Evolutionary conservation across 2,113 vertebrate genomes (phyloP).

Genomic region (Stigmatopora argus): DNA sequence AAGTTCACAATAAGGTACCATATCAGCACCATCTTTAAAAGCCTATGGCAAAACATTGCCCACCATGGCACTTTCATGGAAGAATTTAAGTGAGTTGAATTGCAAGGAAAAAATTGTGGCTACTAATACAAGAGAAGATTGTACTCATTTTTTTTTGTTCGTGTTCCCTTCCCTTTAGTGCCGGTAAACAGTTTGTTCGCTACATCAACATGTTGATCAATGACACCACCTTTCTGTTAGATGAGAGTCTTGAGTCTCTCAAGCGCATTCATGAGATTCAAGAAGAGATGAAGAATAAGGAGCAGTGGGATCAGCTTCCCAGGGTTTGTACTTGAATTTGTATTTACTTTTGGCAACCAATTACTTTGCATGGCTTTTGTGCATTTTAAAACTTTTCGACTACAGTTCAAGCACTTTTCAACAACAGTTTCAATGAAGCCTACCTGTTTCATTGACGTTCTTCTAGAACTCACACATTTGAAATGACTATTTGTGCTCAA

Average conservation of each 20-base stretch:
- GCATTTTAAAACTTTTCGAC: too few species aligned
- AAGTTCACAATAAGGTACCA: constrained; percentile 99
- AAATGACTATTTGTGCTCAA: background rate
- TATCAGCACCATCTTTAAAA: constrained; percentile 99
- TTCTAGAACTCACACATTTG: background rate
- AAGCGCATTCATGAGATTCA: constrained; percentile 98
- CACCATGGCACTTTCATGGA: constrained; percentile 99
- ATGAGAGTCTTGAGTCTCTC: constrained; percentile 94
- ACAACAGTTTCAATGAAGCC: background rate
- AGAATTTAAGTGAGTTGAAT: constrained; percentile 93
- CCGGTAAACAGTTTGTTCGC: constrained; percentile 98
- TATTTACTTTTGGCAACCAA: background rate
- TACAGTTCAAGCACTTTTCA: too few species aligned
- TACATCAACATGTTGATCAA: constrained; percentile 99
- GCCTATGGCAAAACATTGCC: constrained; percentile 94
- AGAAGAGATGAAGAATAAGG: constrained; percentile 98
- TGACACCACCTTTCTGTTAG: constrained; percentile 95
- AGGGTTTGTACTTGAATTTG: constrained; percentile 74
- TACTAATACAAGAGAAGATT: background rate
- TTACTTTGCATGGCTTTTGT: background rate
- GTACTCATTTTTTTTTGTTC: background rate
- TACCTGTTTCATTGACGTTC: background rate
- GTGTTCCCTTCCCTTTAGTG: constrained; percentile 63
- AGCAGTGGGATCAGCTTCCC: constrained; percentile 93
- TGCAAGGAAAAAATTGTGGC: background rate